Evolutionary conservation across 1,140 invertebrate species (phyloP).

Genomic region (Aphidius ervi): DNA sequence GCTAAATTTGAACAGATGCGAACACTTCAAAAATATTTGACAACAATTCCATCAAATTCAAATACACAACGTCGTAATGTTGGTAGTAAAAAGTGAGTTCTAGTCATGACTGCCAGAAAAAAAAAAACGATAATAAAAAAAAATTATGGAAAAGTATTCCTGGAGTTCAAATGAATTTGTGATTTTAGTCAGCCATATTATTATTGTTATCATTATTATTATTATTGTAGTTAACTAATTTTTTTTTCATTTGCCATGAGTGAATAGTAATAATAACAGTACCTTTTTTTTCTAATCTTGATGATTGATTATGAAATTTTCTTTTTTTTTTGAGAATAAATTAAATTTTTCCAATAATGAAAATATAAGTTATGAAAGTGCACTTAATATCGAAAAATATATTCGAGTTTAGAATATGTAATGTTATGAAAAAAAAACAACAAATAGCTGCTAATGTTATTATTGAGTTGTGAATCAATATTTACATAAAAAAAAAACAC

Average conservation of each 20-base stretch:
- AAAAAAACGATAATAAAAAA: constrained; percentile 6
- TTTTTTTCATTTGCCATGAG: no score
- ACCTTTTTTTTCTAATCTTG: no score
- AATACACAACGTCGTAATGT: constrained; percentile 21
- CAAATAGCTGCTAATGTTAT: constrained; percentile 6
- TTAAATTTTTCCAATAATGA: background rate
- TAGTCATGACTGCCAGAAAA: constrained; percentile 19
- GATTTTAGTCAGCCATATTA: no score
- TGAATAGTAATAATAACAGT: no score
- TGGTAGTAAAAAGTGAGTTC: constrained; percentile 16
- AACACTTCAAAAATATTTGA: constrained; percentile 32
- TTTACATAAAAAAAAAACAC: constrained; percentile 26
- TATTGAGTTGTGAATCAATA: no score
- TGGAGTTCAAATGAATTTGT: no score
- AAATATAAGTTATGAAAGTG: background rate
- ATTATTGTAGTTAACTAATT: no score
- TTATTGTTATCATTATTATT: no score
- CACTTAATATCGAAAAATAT: constrained; percentile 9
- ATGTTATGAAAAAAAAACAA: background rate
- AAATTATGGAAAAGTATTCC: background rate
- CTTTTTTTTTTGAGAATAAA: constrained; percentile 2
- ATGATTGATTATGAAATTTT: no score
- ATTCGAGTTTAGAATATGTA: background rate
- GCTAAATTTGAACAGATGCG: background rate
- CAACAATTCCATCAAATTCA: constrained; percentile 14